Base-by-base conservation (phyloP, 2,888 invertebrate genomes). In the Cotesia congregata region DNA sequence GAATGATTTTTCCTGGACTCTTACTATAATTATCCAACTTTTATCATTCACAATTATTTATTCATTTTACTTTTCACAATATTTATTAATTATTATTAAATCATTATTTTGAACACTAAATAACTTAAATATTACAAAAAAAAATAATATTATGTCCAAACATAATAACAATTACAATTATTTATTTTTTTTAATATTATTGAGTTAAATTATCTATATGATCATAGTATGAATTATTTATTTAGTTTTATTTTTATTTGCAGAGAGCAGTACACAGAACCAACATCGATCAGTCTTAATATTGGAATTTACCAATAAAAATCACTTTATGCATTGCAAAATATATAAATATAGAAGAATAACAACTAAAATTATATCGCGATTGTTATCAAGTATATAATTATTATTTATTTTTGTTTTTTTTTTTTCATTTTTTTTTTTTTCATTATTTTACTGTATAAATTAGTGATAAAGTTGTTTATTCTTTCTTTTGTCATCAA, bases 281-380 rank as follows among this genome's bases (percentile, higher is more conserved):
- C 89, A 89, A 89, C 89, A 89, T 88, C 89, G 88, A 87, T 88
- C 89, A 89, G 89, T 89, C 89, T 89, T 89, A 85, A 84, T 85
- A 88, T 88, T 87, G 86, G 85, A 85, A 85, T 87, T 50, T 86
- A 86, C 83, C 82, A 86, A 87, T 88, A 87, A 86, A 86, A 86
- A 86, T 88, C 85, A 88, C 86, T 83, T 85, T 84, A 85, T 82
- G 84, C 82, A 86, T 88, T 84, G 87, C 85, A 87, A 87, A 87
- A 86, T 85, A 88, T 86, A 88, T 86, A 86, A 86, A 86, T 85
- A 86, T 86, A 86, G 82, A 85, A 83, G 83, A 85, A 85, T 85
- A 88, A 88, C 85, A 88, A 88, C 85, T 87, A 88, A 87, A 85
- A 84, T 86, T 72, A 39, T 67, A 72, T 20, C 67, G 17, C 30